Evolutionary conservation across 2,888 invertebrate genomes (phyloP).

Genomic region (Eulithis testata): DNA sequence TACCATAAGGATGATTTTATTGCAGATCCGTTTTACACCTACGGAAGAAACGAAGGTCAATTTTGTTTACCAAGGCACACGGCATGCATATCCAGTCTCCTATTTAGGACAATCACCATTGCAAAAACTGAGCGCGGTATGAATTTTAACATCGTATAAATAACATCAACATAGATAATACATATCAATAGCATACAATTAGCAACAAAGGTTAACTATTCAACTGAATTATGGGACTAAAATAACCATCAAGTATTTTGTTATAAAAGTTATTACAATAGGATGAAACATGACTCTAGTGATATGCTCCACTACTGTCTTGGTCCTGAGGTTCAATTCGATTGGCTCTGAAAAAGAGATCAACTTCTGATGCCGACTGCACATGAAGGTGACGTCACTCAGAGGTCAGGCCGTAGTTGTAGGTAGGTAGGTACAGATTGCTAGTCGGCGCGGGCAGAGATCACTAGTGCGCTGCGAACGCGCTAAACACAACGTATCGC

Average conservation of each 20-base stretch:
- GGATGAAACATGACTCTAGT: too few species aligned
- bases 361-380: not conserved
- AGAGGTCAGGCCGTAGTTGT: conserved; percentile 65
- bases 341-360: not conserved
- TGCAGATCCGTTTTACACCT: conserved; percentile 15
- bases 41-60: conserved; percentile 55
- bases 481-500: conserved; percentile 67
- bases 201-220: not conserved
- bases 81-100: conserved; percentile 48
- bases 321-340: too few species aligned
- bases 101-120: conserved; percentile 58
- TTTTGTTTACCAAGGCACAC: conserved; percentile 56
- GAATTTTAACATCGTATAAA: conserved; percentile 71
- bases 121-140: conserved; percentile 69
- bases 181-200: not conserved
- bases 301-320: too few species aligned
- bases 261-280: too few species aligned
- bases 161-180: conserved; percentile 42
- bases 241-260: too few species aligned
- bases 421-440: conserved; percentile 52
- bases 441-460: conserved; percentile 61
- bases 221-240: too few species aligned
- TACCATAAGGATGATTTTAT: conserved; percentile 21
- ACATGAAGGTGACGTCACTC: conserved; percentile 73
- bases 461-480: conserved; percentile 78